Base-by-base conservation (phyloP, 2,888 invertebrate genomes). In the Mactromeris polynyma region DNA sequence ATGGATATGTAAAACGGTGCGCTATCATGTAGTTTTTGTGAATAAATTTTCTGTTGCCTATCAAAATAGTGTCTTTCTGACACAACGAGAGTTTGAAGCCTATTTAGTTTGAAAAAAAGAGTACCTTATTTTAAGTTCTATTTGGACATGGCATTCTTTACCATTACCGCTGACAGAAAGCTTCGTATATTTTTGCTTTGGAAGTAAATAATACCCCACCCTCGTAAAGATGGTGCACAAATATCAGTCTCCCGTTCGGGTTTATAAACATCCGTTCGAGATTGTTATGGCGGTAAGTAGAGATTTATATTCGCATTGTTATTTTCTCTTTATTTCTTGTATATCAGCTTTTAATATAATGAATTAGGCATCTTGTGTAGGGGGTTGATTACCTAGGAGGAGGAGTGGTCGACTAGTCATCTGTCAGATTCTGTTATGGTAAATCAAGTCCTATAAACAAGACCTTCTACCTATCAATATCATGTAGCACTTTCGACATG, bases 191-290 rank as follows among this genome's bases (percentile, higher is more conserved):
- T 84, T 46, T 78, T 51, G 54, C 21, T 54, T 26, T 69, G 69
- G 73, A 64, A 81, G 38, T 26, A n/a, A n/a, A n/a, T 33, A 6
- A 51, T 64, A 58, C 69, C 82, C 81, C 81, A 81, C 81, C 81
- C 54, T 54, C 81, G 26, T 46, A 58, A 82, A 33, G 73, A 99
- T 99, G 99, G 99, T 99, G 96, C 99, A 99, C 97, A 98, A 98
- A 97, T 99, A 98, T 97, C 98, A 98, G 97, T 98, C 99, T 93
- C 99, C 99, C 95, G 98, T 99, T 85, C 98, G 99, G 97, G 98
- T 99, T 94, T 99, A 99, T 97, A 99, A 99, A 97, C 98, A 98
- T 97, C 98, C 99, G 83, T 99, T 99, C 97, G 99, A 99, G 97
- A 97, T 99, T 97, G 98, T 99, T 95, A 99, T 99, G 99, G 98